These are phyloP conservation scores for Salvelinus alpinus DNA, from an alignment of 2,113 vertebrate genomes.

Conservation along the genomic window DNA sequence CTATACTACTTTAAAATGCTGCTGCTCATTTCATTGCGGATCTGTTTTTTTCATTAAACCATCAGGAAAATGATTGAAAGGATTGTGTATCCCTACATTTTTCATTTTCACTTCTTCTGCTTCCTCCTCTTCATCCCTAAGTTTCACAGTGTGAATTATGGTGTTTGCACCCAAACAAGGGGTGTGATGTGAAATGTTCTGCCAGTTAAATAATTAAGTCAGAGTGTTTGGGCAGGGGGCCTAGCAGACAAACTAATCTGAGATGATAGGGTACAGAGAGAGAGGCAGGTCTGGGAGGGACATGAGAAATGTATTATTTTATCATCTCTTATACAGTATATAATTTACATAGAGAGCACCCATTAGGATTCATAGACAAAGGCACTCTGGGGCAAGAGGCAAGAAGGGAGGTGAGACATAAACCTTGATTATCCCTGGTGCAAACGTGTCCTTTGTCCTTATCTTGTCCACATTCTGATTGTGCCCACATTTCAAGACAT, in stretches of 20 bases:
- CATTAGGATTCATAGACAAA: conserved; percentile 67
- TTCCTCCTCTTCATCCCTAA: conserved; percentile 50
- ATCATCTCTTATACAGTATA: conserved; percentile 64
- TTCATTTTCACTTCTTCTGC: conserved; percentile 54
- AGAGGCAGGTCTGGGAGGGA: conserved; percentile 57
- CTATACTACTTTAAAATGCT: conserved; percentile 61
- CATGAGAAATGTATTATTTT: conserved; percentile 73
- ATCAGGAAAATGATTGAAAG: conserved; percentile 68
- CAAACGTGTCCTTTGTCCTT: too few relatives aligned
- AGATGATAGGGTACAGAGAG: conserved; percentile 38
- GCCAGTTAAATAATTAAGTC: conserved; percentile 72
- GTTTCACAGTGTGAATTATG: conserved; percentile 56
- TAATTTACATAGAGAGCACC: conserved; percentile 66
- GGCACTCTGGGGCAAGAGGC: conserved; percentile 38
- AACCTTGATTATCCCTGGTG: too few relatives aligned
- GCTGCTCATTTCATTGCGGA: conserved; percentile 45
- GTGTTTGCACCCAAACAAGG: conserved; percentile 62
- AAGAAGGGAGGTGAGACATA: too few relatives aligned
- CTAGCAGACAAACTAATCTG: conserved; percentile 64
- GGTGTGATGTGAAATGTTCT: conserved; percentile 64
- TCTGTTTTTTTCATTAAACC: conserved; percentile 56
- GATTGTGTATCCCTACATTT: conserved; percentile 65
- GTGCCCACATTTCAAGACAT: too few relatives aligned
- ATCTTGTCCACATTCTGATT: too few relatives aligned
- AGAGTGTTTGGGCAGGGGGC: conserved; percentile 65